These are phyloP conservation scores for Pogoniulus pusillus DNA, from an alignment of 2,797 vertebrate genomes.

Conservation along the genomic window DNA sequence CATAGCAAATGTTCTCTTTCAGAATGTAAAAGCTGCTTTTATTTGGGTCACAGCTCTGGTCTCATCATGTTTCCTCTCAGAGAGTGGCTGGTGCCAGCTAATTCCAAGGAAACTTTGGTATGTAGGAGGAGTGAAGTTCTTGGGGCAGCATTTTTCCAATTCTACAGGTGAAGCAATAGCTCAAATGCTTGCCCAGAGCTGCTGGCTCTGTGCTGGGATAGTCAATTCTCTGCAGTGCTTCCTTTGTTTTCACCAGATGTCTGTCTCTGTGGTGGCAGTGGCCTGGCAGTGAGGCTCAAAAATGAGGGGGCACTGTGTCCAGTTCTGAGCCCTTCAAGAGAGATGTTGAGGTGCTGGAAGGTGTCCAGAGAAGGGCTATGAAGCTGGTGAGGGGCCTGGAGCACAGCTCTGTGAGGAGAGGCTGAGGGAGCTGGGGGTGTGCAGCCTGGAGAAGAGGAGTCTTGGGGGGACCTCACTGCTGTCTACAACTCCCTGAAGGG, in stretches of 20 bases:
- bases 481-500: too few relatives aligned
- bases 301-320: background rate
- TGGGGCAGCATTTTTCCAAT: background rate
- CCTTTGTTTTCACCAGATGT: background rate
- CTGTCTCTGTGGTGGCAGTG: background rate
- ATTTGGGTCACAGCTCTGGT: background rate
- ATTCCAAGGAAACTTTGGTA: background rate
- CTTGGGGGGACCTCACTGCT: too few relatives aligned
- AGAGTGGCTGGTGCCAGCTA: background rate
- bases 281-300: background rate
- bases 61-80: background rate
- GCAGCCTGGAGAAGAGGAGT: too few relatives aligned
- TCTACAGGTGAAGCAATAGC: background rate
- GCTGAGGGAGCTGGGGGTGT: too few relatives aligned
- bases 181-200: background rate
- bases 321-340: too few relatives aligned
- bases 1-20: background rate
- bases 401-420: too few relatives aligned
- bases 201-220: background rate
- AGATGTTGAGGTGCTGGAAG: too few relatives aligned
- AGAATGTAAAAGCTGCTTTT: background rate
- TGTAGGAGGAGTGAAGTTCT: background rate
- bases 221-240: background rate
- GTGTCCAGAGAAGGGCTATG: too few relatives aligned
- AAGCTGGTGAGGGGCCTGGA: too few relatives aligned